phyloP scores from a whole-genome alignment of 1,140 invertebrate genomes.

The Drosophila murphyi region DNA sequence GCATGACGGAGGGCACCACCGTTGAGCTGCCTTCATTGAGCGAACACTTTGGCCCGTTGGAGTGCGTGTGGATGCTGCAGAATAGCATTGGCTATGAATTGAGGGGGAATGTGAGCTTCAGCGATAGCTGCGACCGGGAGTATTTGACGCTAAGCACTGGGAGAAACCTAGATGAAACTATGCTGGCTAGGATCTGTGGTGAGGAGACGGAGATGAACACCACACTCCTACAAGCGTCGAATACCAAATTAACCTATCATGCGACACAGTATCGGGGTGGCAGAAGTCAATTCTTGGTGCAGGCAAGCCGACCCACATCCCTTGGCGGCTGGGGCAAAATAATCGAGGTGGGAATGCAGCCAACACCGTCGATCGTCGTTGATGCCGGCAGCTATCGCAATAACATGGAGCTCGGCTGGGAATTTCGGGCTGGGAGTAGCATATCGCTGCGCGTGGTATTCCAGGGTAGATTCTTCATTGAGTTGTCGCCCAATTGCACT shows the following conservation, averaged over 20 bases:
- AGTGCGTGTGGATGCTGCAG: slow-evolving; percentile 55
- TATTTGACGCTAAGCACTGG: slow-evolving; percentile 34
- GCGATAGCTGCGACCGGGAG: slow-evolving; percentile 67
- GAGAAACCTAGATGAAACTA: background rate
- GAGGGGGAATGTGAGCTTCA: slow-evolving; percentile 51
- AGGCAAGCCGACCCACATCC: background rate
- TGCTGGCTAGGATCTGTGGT: slow-evolving; percentile 45
- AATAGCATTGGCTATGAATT: slow-evolving; percentile 29
- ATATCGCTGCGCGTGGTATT: slow-evolving; percentile 87
- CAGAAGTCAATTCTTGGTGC: slow-evolving; percentile 39
- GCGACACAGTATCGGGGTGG: slow-evolving; percentile 7
- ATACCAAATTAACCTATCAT: slow-evolving; percentile 52
- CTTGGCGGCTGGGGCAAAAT: background rate
- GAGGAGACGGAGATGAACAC: slow-evolving; percentile 27
- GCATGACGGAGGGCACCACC: slow-evolving; percentile 24
- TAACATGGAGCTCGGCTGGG: slow-evolving; percentile 92
- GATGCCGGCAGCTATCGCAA: slow-evolving; percentile 52
- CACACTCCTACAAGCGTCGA: background rate
- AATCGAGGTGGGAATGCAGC: slow-evolving; percentile 6
- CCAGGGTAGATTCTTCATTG: slow-evolving; percentile 88
- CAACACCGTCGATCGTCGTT: slow-evolving; percentile 32
- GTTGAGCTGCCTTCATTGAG: slow-evolving; percentile 33
- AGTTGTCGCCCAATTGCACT: slow-evolving; percentile 88
- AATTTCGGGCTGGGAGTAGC: slow-evolving; percentile 87
- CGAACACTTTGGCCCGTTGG: slow-evolving; percentile 39